A percentile compares a stretch with the other conserved stretches of the same genome.
Conservation (phyloP, 2,113 vertebrate species). For the Sceloporus undulatus region DNA sequence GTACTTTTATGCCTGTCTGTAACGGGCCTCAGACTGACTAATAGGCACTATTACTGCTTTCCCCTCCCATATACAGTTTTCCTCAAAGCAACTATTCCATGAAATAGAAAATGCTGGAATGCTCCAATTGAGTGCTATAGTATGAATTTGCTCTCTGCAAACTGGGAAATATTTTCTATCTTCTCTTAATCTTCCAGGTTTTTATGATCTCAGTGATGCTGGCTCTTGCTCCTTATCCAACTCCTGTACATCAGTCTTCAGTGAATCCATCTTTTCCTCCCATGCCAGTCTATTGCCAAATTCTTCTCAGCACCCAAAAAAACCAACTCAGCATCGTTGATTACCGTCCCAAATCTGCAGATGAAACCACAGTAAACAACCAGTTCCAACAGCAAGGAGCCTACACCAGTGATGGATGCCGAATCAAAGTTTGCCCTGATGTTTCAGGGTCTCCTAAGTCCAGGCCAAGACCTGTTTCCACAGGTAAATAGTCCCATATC, state of each 20-base stretch:
- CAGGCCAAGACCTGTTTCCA: slow-evolving; percentile 90
- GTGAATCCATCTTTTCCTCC: slow-evolving; percentile 86
- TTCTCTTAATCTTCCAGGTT: slow-evolving; percentile 80
- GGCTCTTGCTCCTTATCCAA: slow-evolving; percentile 92
- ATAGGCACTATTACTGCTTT: background rate
- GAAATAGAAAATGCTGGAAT: background rate
- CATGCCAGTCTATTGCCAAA: slow-evolving; percentile 79
- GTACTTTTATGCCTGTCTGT: too few species aligned
- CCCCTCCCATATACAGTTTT: background rate
- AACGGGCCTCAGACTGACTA: too few species aligned
- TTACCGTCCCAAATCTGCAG: slow-evolving; percentile 86
- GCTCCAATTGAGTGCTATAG: background rate
- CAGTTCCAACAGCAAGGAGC: slow-evolving; percentile 75
- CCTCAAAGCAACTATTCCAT: background rate
- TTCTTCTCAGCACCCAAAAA: slow-evolving; percentile 57
- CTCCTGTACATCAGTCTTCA: slow-evolving; percentile 94
- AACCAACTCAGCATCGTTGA: slow-evolving; percentile 64
- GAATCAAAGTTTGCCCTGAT: slow-evolving; percentile 70
- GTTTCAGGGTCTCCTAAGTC: slow-evolving; percentile 57
- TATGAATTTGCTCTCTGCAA: slow-evolving; percentile 35
- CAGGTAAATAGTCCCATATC: slow-evolving; percentile 81
- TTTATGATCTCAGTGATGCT: slow-evolving; percentile 93
- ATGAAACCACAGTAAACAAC: slow-evolving; percentile 82
- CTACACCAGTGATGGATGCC: slow-evolving; percentile 73
- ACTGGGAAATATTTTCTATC: slow-evolving; percentile 6